phyloP scores from a whole-genome alignment of 2,797 vertebrate species.

The Sebastes alutus region DNA sequence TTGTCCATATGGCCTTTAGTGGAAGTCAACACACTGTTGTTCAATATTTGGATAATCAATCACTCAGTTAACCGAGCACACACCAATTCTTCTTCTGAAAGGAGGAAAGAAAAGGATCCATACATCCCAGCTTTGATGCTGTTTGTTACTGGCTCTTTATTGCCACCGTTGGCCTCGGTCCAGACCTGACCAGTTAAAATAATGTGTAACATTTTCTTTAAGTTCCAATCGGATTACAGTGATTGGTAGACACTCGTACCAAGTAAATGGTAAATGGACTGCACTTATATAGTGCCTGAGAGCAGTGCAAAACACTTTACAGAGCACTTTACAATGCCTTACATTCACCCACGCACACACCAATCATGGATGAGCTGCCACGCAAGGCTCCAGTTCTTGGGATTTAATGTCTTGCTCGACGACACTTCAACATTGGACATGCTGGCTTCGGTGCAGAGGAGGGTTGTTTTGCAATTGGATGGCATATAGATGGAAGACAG shows the following conservation, averaged over 20 bases:
- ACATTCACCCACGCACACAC: not conserved
- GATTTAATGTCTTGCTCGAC: not conserved
- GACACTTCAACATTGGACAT: not conserved
- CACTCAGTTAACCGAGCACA: not conserved
- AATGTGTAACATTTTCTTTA: slow-evolving; percentile 22
- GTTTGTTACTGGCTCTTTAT: slow-evolving; percentile 15
- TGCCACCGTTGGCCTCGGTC: slow-evolving; percentile 4
- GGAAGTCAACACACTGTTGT: not conserved
- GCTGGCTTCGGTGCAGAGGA: not conserved
- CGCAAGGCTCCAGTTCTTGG: not conserved
- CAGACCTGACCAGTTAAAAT: slow-evolving; percentile 21
- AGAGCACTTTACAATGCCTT: slow-evolving; percentile 29
- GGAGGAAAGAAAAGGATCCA: not conserved
- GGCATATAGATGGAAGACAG: not conserved
- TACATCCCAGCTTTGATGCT: not conserved
- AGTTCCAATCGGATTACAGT: slow-evolving; percentile 15
- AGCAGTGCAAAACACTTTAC: slow-evolving; percentile 38
- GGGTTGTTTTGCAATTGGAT: not conserved
- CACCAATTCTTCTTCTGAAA: not conserved
- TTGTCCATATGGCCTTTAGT: slow-evolving; percentile 9
- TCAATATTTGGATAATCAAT: slow-evolving; percentile 11
- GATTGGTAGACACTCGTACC: slow-evolving; percentile 31
- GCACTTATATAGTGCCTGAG: slow-evolving; percentile 40
- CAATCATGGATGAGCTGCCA: not conserved
- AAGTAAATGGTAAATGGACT: slow-evolving; percentile 42